phyloP scores from a whole-genome alignment of 2,797 vertebrate species.

The Labroides dimidiatus region DNA sequence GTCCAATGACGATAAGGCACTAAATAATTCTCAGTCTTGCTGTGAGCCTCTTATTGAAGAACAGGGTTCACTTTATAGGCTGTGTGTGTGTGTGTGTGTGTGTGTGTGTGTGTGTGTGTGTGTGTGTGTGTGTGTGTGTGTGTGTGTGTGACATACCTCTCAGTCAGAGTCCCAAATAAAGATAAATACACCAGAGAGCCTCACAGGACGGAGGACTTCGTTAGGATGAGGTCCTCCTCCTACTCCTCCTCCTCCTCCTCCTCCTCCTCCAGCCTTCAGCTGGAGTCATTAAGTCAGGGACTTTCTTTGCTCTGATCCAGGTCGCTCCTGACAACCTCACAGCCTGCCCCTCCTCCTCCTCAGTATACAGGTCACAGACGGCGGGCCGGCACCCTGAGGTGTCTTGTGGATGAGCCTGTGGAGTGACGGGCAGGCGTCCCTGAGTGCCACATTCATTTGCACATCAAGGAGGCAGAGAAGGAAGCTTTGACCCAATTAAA shows the following conservation, averaged over 20 bases:
- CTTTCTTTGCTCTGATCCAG: constrained; percentile 65
- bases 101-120: constrained; percentile 2
- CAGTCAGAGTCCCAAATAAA: too few relatives aligned
- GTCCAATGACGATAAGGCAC: constrained; percentile 40
- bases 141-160: too few relatives aligned
- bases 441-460: constrained; percentile 77
- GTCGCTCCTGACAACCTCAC: constrained; percentile 65
- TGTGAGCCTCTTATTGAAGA: constrained; percentile 66
- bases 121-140: constrained; percentile 15
- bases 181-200: too few relatives aligned
- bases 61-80: constrained; percentile 48
- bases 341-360: constrained; percentile 61
- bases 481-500: constrained; percentile 83
- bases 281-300: constrained; percentile 59
- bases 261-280: constrained; percentile 36
- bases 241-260: constrained; percentile 65
- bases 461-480: constrained; percentile 79
- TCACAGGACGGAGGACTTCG: constrained; percentile 51
- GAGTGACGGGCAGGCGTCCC: constrained; percentile 73
- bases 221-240: constrained; percentile 54
- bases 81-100: constrained; percentile 12
- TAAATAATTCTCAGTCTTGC: constrained; percentile 62
- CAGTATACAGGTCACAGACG: constrained; percentile 75
- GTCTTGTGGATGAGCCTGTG: constrained; percentile 77
- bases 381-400: constrained; percentile 75